phyloP scores from a whole-genome alignment of 2,888 invertebrate genomes.

The Drosophila anomalata region DNA sequence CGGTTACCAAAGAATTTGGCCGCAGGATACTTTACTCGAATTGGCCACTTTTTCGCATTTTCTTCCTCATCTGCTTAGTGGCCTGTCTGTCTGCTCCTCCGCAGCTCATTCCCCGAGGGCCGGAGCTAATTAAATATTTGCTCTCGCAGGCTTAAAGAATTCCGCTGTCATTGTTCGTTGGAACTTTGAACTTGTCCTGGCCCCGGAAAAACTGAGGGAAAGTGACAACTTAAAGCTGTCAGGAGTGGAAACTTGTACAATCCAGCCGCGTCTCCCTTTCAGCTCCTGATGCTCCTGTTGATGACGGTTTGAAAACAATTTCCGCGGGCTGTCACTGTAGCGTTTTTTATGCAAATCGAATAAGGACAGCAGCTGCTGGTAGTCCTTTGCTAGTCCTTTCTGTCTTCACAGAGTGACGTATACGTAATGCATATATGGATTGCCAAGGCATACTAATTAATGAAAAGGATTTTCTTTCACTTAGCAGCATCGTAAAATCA shows the following conservation, averaged over 20 bases:
- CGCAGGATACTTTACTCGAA: conserved; percentile 29
- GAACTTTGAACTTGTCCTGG: conserved; percentile 42
- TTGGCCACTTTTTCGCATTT: background rate
- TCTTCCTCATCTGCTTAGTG: conserved; percentile 23
- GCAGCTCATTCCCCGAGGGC: conserved; percentile 38
- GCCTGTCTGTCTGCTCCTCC: background rate
- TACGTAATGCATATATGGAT: background rate
- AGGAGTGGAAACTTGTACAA: conserved; percentile 20
- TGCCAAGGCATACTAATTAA: conserved; percentile 19
- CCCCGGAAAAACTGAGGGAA: conserved; percentile 9
- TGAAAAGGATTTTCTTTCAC: conserved; percentile 5
- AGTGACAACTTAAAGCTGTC: conserved; percentile 36
- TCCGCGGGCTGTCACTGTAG: conserved; percentile 37
- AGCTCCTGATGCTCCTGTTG: conserved; percentile 10
- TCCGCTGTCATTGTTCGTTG: conserved; percentile 52
- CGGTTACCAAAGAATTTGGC: conserved; percentile 38
- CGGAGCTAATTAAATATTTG: conserved; percentile 74
- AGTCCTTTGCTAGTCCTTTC: background rate
- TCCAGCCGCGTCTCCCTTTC: conserved; percentile 3
- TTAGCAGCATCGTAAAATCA: conserved; percentile 50
- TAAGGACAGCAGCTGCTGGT: conserved; percentile 15
- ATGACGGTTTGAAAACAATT: conserved; percentile 62
- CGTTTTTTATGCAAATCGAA: conserved; percentile 40
- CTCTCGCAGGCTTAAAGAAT: conserved; percentile 49
- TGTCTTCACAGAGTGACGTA: background rate